Conservation (phyloP, 2,113 vertebrate species). For the Myotis davidii region DNA sequence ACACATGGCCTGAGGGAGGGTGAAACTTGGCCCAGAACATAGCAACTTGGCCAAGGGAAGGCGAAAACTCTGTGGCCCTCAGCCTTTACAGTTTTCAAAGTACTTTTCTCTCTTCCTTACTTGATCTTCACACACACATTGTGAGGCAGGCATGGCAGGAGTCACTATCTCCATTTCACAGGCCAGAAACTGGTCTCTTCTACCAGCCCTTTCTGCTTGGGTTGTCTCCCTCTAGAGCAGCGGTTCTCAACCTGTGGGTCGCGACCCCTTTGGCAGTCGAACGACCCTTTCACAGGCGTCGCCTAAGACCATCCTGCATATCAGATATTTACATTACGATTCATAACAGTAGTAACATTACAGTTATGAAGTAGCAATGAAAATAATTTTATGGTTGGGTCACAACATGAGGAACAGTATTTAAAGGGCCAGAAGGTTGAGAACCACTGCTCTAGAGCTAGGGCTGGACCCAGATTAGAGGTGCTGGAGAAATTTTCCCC, state of each 20-base stretch:
- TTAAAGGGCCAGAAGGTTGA: too few relatives aligned
- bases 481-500: not conserved
- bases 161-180: not conserved
- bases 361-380: too few relatives aligned
- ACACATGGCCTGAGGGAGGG: not conserved
- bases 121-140: not conserved
- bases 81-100: not conserved
- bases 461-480: not conserved
- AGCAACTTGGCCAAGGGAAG: not conserved
- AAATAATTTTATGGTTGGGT: too few relatives aligned
- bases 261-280: too few relatives aligned
- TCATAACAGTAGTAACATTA: too few relatives aligned
- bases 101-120: not conserved
- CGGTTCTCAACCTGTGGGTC: too few relatives aligned
- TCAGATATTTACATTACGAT: too few relatives aligned
- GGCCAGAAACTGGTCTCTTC: not conserved
- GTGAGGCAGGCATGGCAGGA: not conserved
- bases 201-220: not conserved
- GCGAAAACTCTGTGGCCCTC: not conserved
- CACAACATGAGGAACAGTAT: too few relatives aligned
- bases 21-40: not conserved
- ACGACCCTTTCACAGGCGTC: too few relatives aligned
- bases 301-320: too few relatives aligned
- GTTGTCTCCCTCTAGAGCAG: not conserved
- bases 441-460: not conserved